These are phyloP conservation scores for Pipa parva DNA, from an alignment of 2,113 vertebrate species.

Conservation along the genomic window DNA sequence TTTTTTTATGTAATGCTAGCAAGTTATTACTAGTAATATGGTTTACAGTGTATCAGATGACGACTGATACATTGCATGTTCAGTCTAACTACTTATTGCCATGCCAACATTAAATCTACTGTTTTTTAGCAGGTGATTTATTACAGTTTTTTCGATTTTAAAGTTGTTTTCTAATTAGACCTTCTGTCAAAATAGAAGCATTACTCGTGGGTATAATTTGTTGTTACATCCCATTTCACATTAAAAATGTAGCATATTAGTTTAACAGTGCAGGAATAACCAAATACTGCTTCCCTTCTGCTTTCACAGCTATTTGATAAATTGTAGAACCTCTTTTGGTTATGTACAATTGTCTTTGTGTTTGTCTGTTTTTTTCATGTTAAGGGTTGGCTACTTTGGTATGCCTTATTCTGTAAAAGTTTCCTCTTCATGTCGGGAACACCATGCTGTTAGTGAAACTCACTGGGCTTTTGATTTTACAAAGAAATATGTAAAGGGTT, in stretches of 20 bases:
- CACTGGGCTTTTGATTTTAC: too few relatives aligned
- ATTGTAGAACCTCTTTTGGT: conserved; percentile 4
- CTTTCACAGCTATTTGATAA: conserved; percentile 11
- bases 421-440: too few relatives aligned
- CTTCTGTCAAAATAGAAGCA: conserved; percentile 31
- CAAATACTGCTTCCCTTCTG: conserved; percentile 35
- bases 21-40: conserved; percentile 17
- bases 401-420: too few relatives aligned
- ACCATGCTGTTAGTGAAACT: too few relatives aligned
- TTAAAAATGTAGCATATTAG: conserved; percentile 44
- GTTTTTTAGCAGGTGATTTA: conserved; percentile 27
- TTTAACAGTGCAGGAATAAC: conserved; percentile 39
- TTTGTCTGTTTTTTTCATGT: too few relatives aligned
- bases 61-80: conserved; percentile 3
- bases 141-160: conserved; percentile 29
- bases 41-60: conserved; percentile 16
- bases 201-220: conserved; percentile 41
- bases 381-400: too few relatives aligned
- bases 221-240: conserved; percentile 42
- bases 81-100: conserved; percentile 11
- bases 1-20: neutral
- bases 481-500: too few relatives aligned
- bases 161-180: conserved; percentile 37
- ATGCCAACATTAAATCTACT: conserved; percentile 7
- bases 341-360: too few relatives aligned